These are phyloP conservation scores for Eueremaeus valkanovi DNA, from an alignment of 2,888 invertebrate species.

Conservation along the genomic window DNA sequence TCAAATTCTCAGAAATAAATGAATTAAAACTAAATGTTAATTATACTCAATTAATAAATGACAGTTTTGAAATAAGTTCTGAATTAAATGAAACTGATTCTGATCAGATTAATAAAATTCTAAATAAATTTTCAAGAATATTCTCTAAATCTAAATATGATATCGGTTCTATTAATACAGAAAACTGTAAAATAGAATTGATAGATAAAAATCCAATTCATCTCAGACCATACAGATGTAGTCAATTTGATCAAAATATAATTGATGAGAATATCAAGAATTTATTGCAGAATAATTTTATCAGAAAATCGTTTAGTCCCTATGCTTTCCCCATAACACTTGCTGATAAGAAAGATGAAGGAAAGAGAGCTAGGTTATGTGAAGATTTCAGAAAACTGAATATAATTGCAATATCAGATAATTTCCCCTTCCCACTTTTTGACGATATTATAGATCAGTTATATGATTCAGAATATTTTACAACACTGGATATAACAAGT, in stretches of 20 bases:
- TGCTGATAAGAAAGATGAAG: constrained; percentile 41
- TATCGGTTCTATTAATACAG: constrained; percentile 36
- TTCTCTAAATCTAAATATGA: constrained; percentile 36
- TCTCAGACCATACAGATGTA: constrained; percentile 42
- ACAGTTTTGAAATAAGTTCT: too few relatives aligned
- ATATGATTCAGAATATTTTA: constrained; percentile 42
- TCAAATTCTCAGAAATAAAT: constrained; percentile 4
- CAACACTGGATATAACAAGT: constrained; percentile 42
- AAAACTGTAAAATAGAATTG: constrained; percentile 34
- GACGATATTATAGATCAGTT: constrained; percentile 38
- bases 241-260: constrained; percentile 25
- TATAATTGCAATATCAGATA: constrained; percentile 31
- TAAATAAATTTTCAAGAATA: background rate
- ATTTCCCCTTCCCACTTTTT: constrained; percentile 43
- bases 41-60: background rate
- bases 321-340: constrained; percentile 44
- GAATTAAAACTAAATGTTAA: background rate
- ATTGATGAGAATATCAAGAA: constrained; percentile 41
- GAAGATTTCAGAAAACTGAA: constrained; percentile 45
- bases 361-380: constrained; percentile 42
- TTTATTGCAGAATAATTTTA: constrained; percentile 41
- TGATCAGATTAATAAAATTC: background rate
- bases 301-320: constrained; percentile 40
- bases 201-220: constrained; percentile 39
- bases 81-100: background rate